phyloP scores from a whole-genome alignment of 2,113 vertebrate species.

The Pogona vitticeps region DNA sequence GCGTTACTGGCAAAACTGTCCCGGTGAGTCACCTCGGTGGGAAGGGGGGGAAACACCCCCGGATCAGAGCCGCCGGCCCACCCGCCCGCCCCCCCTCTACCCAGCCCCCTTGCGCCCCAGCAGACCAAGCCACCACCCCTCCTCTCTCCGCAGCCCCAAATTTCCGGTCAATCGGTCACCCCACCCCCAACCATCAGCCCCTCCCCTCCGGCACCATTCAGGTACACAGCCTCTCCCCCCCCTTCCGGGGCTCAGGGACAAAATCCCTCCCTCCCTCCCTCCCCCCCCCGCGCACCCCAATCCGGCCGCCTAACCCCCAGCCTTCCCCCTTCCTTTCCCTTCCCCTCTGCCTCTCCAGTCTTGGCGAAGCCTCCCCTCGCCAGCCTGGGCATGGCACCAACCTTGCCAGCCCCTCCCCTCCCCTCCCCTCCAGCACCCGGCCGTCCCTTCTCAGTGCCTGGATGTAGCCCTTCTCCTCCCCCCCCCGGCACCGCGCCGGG shows the following conservation, averaged over 20 bases:
- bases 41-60: neutral
- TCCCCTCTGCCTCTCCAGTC: too few species aligned
- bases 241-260: neutral
- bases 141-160: neutral
- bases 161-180: neutral
- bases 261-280: fast-evolving
- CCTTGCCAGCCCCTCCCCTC: neutral
- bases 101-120: neutral
- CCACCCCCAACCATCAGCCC: neutral
- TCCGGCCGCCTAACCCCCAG: too few species aligned
- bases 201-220: neutral
- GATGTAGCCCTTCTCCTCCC: neutral
- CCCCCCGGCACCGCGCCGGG: too few species aligned
- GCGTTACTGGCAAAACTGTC: neutral
- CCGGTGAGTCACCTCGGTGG: neutral
- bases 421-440: too few species aligned
- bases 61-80: neutral
- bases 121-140: neutral
- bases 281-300: neutral
- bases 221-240: neutral
- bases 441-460: neutral
- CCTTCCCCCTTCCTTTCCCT: too few species aligned
- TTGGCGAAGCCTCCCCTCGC: neutral
- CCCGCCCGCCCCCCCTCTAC: neutral
- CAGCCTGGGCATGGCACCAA: neutral